Base-by-base conservation (phyloP, 2,113 vertebrate species). In the Syngnathoides biaculeatus region DNA sequence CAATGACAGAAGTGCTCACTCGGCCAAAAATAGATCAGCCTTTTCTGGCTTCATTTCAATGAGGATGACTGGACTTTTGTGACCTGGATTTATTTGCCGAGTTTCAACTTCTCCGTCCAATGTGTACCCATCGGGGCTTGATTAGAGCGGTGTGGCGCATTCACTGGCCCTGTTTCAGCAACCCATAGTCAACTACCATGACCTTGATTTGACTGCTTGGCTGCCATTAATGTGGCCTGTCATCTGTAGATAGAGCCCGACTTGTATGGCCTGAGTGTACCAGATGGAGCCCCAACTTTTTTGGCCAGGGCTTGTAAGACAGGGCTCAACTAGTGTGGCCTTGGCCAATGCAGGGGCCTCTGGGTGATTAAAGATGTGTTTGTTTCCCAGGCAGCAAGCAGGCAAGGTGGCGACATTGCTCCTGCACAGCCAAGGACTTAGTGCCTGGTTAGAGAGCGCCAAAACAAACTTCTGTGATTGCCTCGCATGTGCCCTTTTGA, bases 401-500 rank as follows among this genome's bases (percentile, higher is more conserved):
- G 82, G 80, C 79, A 81, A 88, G 86, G 83, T 89, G 89, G 90
- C 80, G 77, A 85, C 83, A 85, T 84, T 75, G 84, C 81, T 86
- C 71, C 77, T 81, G 79, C 79, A 71, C 79, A 81, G 82, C 85
- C 84, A 78, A 87, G 75, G 76, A 79, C 80, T 83, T 76, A 72
- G 74, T 75, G 74, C 73, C 72, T 77, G 80, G 80, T 74, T 55
- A 64, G 57, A 76, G 74, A 71, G 83, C 85, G 78, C 87, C 89
- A 90, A 90, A 91, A 91, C 84, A 91, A 89, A 89, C 86, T 73
- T 67, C 80, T 86, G 83, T 89, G 89, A 90, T 91, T 90, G 82
- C 88, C 83, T 89, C 71, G 77, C 82, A 78, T 84, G 69, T 88
- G 89, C 82, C 89, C 90, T 84, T 70, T 71, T 90, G 87, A 90